Conservation (phyloP, 2,113 vertebrate species). For the Passer domesticus region DNA sequence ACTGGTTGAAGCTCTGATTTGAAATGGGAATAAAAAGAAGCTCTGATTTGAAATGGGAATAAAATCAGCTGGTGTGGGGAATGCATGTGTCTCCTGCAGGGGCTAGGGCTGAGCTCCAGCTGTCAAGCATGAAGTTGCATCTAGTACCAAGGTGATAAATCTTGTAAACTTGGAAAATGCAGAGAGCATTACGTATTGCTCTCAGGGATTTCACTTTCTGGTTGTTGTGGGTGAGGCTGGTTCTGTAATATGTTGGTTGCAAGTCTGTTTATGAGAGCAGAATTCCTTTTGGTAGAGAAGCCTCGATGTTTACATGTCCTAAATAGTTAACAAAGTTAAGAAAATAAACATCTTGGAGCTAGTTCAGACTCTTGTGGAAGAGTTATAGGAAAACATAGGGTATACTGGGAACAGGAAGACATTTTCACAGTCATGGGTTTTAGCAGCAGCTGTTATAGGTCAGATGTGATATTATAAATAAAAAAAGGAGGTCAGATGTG, state of each 20-base stretch:
- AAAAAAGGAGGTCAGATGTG: not conserved
- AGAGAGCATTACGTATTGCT: not conserved
- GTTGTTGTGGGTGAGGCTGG: not conserved
- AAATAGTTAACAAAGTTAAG: not conserved
- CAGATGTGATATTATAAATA: not conserved
- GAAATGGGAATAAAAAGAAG: not conserved
- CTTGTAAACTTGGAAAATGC: not conserved
- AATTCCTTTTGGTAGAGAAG: not conserved
- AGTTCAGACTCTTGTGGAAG: not conserved
- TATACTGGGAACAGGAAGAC: not conserved
- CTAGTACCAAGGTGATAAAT: not conserved
- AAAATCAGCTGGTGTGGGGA: not conserved
- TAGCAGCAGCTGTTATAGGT: constrained; percentile 4
- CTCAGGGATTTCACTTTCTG: not conserved
- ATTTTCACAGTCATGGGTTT: not conserved
- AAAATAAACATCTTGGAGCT: constrained; percentile 8
- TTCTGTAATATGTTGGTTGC: not conserved
- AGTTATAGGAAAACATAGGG: not conserved
- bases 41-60: not conserved
- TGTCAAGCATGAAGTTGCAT: not conserved
- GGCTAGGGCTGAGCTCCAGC: not conserved
- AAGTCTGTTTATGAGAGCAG: not conserved
- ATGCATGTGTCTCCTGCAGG: not conserved
- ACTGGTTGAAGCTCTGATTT: not conserved
- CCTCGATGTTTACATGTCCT: not conserved